Conservation (phyloP, 23 tunicate genomes). For the Oikopleura dioica region DNA sequence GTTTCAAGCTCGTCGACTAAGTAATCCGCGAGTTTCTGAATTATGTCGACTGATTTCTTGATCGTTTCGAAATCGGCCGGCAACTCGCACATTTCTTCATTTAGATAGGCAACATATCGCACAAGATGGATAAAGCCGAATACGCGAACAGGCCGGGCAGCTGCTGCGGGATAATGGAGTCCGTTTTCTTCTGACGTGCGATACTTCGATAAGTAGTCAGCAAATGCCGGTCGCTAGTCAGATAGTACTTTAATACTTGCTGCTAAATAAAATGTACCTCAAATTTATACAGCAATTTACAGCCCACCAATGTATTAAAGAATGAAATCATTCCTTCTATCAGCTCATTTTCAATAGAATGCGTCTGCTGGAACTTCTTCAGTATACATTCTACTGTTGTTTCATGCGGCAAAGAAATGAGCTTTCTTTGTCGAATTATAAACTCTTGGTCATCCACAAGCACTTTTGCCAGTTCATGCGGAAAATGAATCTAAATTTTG, state of each 20-base stretch:
- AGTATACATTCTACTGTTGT: background rate
- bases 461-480: background rate
- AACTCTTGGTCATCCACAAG: background rate
- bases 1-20: background rate
- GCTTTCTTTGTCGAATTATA: background rate
- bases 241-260: too few species aligned
- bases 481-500: too few species aligned
- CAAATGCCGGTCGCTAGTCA: background rate
- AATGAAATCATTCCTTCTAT: background rate
- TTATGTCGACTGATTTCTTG: too few species aligned
- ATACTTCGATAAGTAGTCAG: background rate
- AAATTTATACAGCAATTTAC: background rate
- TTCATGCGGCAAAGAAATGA: background rate
- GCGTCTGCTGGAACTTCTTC: too few species aligned
- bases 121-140: background rate
- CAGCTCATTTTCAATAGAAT: background rate
- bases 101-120: background rate
- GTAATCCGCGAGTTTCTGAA: background rate
- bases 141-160: background rate
- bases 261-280: too few species aligned
- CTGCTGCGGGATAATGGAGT: background rate
- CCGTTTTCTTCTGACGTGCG: background rate
- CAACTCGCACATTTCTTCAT: background rate
- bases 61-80: background rate
- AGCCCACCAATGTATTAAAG: background rate